Conservation (phyloP, 2,797 vertebrate genomes). For the Parauchenoglanis punctatus region DNA sequence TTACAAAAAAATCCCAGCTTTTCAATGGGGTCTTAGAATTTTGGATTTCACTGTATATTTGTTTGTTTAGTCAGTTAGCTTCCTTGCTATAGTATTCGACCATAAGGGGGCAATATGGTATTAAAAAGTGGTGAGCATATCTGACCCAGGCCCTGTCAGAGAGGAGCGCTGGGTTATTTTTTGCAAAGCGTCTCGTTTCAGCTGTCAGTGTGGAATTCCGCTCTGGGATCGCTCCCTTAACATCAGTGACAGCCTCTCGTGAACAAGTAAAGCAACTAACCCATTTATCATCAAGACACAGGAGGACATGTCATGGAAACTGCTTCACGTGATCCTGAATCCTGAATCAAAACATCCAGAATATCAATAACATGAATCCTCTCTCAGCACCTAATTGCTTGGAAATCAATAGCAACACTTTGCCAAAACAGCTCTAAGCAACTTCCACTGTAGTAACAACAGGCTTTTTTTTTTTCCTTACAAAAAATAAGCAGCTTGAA, state of each 20-base stretch:
- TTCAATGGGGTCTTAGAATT: not conserved
- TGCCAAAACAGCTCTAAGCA: not conserved
- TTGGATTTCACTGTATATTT: not conserved
- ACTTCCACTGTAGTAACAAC: not conserved
- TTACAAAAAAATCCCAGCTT: not conserved
- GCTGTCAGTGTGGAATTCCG: slow-evolving; percentile 71
- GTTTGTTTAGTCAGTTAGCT: not conserved
- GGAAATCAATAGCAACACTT: not conserved
- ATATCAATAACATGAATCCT: not conserved
- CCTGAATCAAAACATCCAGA: not conserved
- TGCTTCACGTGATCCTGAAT: slow-evolving; percentile 1
- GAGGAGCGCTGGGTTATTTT: slow-evolving; percentile 61
- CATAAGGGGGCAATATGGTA: slow-evolving; percentile 66
- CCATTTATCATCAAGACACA: slow-evolving; percentile 26
- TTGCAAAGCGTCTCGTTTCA: slow-evolving; percentile 56
- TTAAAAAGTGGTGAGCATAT: slow-evolving; percentile 41
- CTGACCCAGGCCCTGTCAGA: slow-evolving; percentile 3
- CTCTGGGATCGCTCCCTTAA: slow-evolving; percentile 34
- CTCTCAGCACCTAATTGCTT: not conserved
- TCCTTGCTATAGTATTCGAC: not conserved
- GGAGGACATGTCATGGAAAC: slow-evolving; percentile 5
- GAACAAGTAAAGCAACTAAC: slow-evolving; percentile 18
- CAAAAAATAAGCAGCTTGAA: not conserved
- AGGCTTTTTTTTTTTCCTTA: not conserved
- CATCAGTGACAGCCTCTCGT: slow-evolving; percentile 23